Base-by-base conservation (phyloP, 2,797 vertebrate species). In the Delichon dasypus region DNA sequence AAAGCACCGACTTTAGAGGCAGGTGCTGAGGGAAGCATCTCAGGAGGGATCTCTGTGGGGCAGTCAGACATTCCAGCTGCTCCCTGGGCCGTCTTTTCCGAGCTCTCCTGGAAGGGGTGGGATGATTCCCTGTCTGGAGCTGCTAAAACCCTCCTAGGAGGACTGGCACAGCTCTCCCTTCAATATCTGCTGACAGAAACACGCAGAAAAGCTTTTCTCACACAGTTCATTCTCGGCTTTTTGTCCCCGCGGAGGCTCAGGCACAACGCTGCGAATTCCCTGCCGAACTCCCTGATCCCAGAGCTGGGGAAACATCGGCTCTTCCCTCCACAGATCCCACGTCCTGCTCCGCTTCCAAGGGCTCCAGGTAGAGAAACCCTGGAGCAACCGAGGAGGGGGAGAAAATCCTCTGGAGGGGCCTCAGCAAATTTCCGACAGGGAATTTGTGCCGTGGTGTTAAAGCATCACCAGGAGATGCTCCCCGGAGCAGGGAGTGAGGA, bases 251-350 rank as follows among this genome's bases (percentile, higher is more conserved):
- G 0, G 66, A 88, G 23, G 45, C 47, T 51, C 75, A 22, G 40
- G 2, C 40, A 32, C 48, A 1, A 0, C 0, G 29, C 54, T 42
- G 40, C 15, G 13, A 9, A 45, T 54, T 7, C 9, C 45, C 65
- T 72, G 44, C 48, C 45, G 36, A 58, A 30, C 3, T 4, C 60
- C 10, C 30, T 9, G 50, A 57, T 30, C 10, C 51, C 5, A 0
- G 53, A 30, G 4, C 3, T 5, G 2, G 47, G 73, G 20, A 34
- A 72, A 19, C 1, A 1, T 13, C 70, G 65, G 62, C 84, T 61
- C 34, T 9, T 12, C 8, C 2, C 40, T 23, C 0, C 23, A 7
- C 30, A 27, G 22, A 58, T 4, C 62, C 70, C 86, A 8, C 0
- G 10, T 25, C 76, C 58, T 4, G 17, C 60, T 23, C 64, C 40